Evolutionary conservation across 2,888 invertebrate species (phyloP), one percentile per base, ranked within the genome.

Genomic region (Disparrhopalites patrizii): DNA sequence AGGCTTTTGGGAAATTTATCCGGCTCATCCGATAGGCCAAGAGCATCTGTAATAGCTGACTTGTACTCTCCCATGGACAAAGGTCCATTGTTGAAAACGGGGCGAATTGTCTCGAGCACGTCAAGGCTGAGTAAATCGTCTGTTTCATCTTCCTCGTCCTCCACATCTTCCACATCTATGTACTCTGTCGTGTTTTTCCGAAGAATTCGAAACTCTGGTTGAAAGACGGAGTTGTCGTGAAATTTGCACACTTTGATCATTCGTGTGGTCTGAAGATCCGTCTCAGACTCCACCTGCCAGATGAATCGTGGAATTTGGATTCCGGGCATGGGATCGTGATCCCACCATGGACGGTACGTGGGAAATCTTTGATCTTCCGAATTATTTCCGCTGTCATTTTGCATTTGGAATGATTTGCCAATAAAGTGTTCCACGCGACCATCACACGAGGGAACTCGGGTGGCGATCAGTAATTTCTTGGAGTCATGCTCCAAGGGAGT

Each of bases 91-190:
- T 60, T 52, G 33, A 65, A 65, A 2, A 57, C n/a, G 13, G 68
- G 65, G 3, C 65, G 61, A 33, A 68, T 61, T 8, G 62, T 54
- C 27, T 68, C 65, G 2, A 68, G 51, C 7, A 65, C 65, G 33
- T 68, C 68, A 23, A 68, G 33, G 62, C 68, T 68, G 4, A 68
- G 47, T 13, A 66, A 30, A 25, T 63, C 55, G 36, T 66, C 54
- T 18, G 66, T 60, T 13, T 66, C 63, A 52, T 60, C 66, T 10
- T n/a, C 38, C 4, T 5, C 33, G 13, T 58, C 60, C 25, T 66
- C 63, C 13, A 30, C 50, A 20, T 65, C 62, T 15, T 50, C 62
- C 28, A 62, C 51, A 20, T 68, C 63, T 15, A 43, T 36, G 13
- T 54, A 43, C 13, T 28, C 55, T 4, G 47, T 50, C 2, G 31